A percentile compares a stretch with the other conserved stretches of the same genome.
Evolutionary conservation across 2,797 vertebrate genomes (phyloP).

Genomic region (Chelon labrosus): DNA sequence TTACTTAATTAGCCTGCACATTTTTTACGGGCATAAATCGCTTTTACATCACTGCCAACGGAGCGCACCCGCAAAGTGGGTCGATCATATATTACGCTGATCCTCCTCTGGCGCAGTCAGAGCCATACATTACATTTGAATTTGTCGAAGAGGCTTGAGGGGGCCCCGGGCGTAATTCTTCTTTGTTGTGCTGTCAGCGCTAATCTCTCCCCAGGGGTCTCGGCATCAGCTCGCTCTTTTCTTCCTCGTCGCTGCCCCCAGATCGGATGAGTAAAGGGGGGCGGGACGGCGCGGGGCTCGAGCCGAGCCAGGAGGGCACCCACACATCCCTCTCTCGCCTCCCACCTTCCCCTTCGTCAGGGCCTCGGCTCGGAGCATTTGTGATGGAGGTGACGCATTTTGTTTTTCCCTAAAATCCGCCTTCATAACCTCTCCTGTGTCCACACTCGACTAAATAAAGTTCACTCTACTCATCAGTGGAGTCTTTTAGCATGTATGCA

Average conservation of each 20-base stretch:
- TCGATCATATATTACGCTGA: conserved; percentile 83
- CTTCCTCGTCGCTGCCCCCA: conserved; percentile 67
- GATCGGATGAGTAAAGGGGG: conserved; percentile 76
- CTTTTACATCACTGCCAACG: conserved; percentile 80
- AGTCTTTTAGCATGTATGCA: too few relatives aligned
- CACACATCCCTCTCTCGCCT: conserved; percentile 71
- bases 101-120: conserved; percentile 75
- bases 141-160: conserved; percentile 72
- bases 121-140: conserved; percentile 81
- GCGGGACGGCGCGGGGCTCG: conserved; percentile 64
- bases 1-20: conserved; percentile 83
- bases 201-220: conserved; percentile 81
- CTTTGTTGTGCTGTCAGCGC: conserved; percentile 82
- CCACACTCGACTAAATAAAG: too few relatives aligned
- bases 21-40: conserved; percentile 80
- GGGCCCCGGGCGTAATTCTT: conserved; percentile 71
- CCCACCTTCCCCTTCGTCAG: conserved; percentile 47
- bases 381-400: conserved; percentile 18
- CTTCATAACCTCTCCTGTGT: not conserved
- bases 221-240: conserved; percentile 57
- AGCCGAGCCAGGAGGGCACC: conserved; percentile 75
- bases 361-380: conserved; percentile 3
- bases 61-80: conserved; percentile 77
- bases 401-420: not conserved
- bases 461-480: too few relatives aligned